A percentile compares a stretch with the other conserved stretches of the same genome.
These are phyloP conservation scores for Sthenelais limicola DNA, from an alignment of 2,888 invertebrate species.

Conservation along the genomic window DNA sequence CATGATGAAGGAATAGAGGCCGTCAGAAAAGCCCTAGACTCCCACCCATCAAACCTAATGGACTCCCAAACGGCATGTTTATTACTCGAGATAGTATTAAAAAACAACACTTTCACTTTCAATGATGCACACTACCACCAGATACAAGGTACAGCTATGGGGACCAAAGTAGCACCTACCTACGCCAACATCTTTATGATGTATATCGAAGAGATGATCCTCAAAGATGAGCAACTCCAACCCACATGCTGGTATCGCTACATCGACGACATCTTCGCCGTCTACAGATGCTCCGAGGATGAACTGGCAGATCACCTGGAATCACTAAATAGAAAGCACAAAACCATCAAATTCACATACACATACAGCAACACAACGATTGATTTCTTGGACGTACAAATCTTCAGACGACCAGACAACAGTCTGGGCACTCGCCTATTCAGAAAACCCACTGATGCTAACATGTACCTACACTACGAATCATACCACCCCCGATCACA, in stretches of 20 bases:
- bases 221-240: background rate
- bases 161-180: conserved; percentile 21
- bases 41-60: background rate
- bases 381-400: conserved; percentile 15
- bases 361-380: background rate
- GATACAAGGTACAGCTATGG: conserved; percentile 24
- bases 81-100: conserved; percentile 7
- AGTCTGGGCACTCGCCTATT: background rate
- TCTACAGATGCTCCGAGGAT: background rate
- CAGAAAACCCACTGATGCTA: conserved; percentile 18
- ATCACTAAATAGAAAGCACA: background rate
- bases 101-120: background rate
- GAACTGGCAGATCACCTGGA: background rate
- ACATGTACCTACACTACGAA: conserved; percentile 17
- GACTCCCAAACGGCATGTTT: too few species aligned
- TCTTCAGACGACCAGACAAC: background rate
- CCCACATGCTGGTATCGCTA: background rate
- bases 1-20: conserved; percentile 3
- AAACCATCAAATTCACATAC: conserved; percentile 16
- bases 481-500: conserved; percentile 7
- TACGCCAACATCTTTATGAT: conserved; percentile 21
- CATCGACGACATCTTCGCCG: conserved; percentile 26
- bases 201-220: background rate
- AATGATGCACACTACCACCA: conserved; percentile 1
- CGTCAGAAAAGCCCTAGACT: background rate